phyloP scores from a whole-genome alignment of 2,113 vertebrate species.

The Dromaius novaehollandiae region DNA sequence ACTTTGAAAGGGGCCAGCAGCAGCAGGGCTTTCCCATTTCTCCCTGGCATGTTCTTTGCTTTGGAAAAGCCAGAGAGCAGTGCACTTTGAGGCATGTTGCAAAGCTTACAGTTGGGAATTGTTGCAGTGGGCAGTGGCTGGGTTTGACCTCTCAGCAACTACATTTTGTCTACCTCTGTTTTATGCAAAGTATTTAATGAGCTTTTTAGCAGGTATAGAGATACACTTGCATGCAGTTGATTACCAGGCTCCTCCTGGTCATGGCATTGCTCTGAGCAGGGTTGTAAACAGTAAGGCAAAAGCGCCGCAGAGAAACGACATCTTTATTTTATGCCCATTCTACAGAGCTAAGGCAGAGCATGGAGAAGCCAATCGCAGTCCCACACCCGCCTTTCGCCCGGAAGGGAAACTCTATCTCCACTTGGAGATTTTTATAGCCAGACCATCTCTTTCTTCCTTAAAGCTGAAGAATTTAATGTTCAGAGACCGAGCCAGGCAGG shows the following conservation, averaged over 20 bases:
- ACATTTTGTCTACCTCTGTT: neutral
- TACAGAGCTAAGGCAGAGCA: neutral
- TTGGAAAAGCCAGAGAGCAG: neutral
- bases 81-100: neutral
- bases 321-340: fast-evolving
- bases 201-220: neutral
- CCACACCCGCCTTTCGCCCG: neutral
- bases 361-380: neutral
- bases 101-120: neutral
- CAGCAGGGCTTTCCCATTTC: neutral
- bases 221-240: fast-evolving
- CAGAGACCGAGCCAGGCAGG: neutral
- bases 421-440: too few relatives aligned
- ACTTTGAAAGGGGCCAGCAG: neutral
- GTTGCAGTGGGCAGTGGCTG: neutral
- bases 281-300: neutral
- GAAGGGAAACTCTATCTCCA: neutral
- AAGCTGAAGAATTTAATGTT: neutral
- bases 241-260: neutral
- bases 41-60: neutral
- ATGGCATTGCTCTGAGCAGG: neutral
- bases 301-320: neutral
- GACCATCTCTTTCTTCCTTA: neutral
- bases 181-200: neutral
- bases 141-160: neutral